These are phyloP conservation scores for Myoxocephalus aenaeus DNA, from an alignment of 2,797 vertebrate genomes.

Conservation along the genomic window DNA sequence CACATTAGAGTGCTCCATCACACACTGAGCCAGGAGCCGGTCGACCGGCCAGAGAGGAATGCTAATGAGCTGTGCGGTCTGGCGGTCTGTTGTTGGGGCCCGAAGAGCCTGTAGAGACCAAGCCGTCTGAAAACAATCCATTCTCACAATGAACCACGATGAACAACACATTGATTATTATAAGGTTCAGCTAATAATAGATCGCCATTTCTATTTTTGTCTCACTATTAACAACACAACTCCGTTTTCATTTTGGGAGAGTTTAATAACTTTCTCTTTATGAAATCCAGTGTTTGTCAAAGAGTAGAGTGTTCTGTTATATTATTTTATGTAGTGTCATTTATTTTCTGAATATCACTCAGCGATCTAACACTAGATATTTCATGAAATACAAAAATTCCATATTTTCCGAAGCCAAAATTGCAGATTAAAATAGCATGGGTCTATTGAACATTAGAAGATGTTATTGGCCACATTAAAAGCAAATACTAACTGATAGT, in stretches of 20 bases:
- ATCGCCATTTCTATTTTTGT: constrained; percentile 18
- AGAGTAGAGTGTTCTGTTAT: neutral
- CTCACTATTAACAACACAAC: neutral
- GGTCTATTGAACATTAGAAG: neutral
- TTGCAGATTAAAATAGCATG: neutral
- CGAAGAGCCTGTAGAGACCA: constrained; percentile 42
- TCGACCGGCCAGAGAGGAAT: constrained; percentile 56
- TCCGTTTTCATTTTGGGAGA: constrained; percentile 1
- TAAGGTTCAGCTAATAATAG: constrained; percentile 15
- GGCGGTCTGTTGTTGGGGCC: constrained; percentile 39
- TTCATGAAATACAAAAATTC: neutral
- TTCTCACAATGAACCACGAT: constrained; percentile 42
- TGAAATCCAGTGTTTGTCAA: neutral
- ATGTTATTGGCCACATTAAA: neutral
- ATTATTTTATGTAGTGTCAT: neutral
- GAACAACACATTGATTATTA: constrained; percentile 39
- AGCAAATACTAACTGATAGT: neutral
- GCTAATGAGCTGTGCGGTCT: constrained; percentile 60
- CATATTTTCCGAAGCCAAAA: neutral
- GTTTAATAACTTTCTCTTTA: neutral
- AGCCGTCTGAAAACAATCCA: constrained; percentile 60
- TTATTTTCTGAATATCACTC: neutral
- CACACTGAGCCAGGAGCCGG: constrained; percentile 61
- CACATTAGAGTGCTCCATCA: constrained; percentile 71
- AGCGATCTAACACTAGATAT: neutral